Evolutionary conservation across 2,888 invertebrate species (phyloP).

Genomic region (Spilosoma lubricipeda): DNA sequence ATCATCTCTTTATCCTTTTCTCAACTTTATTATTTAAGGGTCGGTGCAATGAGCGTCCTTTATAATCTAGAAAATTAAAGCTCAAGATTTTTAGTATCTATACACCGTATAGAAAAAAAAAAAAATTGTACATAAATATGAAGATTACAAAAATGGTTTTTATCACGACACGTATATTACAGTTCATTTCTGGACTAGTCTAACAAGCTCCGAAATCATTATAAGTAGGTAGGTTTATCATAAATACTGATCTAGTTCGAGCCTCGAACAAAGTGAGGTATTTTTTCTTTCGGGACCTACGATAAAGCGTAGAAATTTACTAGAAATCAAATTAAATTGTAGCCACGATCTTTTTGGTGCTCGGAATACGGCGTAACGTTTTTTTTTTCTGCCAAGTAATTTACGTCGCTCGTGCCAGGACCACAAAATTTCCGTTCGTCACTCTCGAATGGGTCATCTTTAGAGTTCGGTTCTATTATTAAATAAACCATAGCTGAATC

Average conservation of each 20-base stretch:
- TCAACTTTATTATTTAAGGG: too few species aligned
- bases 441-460: conserved; percentile 71
- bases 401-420: conserved; percentile 81
- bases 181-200: too few species aligned
- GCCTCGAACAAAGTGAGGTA: background rate
- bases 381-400: conserved; percentile 61
- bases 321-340: conserved; percentile 68
- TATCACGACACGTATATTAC: too few species aligned
- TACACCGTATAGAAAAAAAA: too few species aligned
- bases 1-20: too few species aligned
- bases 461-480: conserved; percentile 57
- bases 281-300: conserved; percentile 32
- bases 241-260: background rate
- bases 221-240: too few species aligned
- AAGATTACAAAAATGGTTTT: too few species aligned
- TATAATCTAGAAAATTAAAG: too few species aligned
- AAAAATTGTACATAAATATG: too few species aligned
- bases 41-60: too few species aligned
- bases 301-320: conserved; percentile 43
- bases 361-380: conserved; percentile 62
- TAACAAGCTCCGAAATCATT: too few species aligned
- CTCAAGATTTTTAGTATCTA: too few species aligned
- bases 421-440: conserved; percentile 82
- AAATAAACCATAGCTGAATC: background rate
- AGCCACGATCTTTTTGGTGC: conserved; percentile 69